Percentiles rank a stretch among this genome's conserved stretches.
These are phyloP conservation scores for Amblyornis subalaris DNA, from an alignment of 2,113 vertebrate species.

Conservation along the genomic window DNA sequence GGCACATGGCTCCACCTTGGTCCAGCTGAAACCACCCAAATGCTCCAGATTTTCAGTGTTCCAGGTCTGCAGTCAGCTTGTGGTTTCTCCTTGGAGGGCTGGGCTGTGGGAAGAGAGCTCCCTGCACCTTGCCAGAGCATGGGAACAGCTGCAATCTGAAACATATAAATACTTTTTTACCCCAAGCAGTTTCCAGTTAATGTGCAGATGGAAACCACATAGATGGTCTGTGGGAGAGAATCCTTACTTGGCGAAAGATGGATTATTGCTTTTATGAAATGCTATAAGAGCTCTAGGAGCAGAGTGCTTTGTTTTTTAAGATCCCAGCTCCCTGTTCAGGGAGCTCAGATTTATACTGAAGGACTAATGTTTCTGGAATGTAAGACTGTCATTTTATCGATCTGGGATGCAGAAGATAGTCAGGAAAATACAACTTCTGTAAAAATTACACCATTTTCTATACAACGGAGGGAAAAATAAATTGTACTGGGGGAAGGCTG, in stretches of 20 bases:
- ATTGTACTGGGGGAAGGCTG: background rate
- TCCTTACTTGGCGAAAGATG: background rate
- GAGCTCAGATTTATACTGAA: background rate
- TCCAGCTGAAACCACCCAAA: background rate
- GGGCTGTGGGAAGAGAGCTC: slow-evolving; percentile 21
- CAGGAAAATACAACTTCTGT: background rate
- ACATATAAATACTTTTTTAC: background rate
- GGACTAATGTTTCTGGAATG: background rate
- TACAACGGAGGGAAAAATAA: background rate
- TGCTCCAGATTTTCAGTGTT: background rate
- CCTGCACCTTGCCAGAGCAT: background rate
- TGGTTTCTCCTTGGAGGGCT: background rate
- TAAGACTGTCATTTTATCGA: background rate
- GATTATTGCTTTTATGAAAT: slow-evolving; percentile 13
- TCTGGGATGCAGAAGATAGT: background rate
- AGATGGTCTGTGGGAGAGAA: slow-evolving; percentile 32
- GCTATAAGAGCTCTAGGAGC: background rate
- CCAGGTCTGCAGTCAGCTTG: background rate
- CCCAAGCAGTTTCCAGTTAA: slow-evolving; percentile 41
- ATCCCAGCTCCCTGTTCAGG: background rate
- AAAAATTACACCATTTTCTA: background rate
- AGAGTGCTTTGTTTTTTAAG: background rate
- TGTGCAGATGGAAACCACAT: slow-evolving; percentile 24
- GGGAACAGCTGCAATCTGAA: slow-evolving; percentile 4
- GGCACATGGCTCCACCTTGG: rapidly evolving